These are phyloP conservation scores for Trissoscelio sp. DNA, from an alignment of 2,888 invertebrate species.

Conservation along the genomic window DNA sequence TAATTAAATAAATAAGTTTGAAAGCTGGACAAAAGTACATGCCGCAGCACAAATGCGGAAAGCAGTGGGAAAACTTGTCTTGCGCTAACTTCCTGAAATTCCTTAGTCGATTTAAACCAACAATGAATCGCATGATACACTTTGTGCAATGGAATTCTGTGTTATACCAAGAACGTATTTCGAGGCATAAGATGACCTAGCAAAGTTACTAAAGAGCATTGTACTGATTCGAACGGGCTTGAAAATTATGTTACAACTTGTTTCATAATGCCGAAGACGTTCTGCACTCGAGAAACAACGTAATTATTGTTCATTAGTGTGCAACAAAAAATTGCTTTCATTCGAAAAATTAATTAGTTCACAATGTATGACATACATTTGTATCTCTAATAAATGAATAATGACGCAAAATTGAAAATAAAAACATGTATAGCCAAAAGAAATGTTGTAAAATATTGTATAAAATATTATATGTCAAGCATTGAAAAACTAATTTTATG, in stretches of 20 bases:
- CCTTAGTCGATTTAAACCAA: conserved; percentile 61
- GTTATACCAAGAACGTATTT: conserved; percentile 61
- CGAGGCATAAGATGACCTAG: conserved; percentile 54
- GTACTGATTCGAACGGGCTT: conserved; percentile 49
- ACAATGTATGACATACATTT: no score
- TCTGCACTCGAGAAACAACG: background rate
- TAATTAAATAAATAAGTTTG: conserved; percentile 62
- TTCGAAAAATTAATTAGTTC: no score
- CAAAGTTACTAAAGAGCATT: conserved; percentile 60
- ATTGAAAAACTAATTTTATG: no score
- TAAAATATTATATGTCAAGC: no score
- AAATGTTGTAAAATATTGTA: no score
- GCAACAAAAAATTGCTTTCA: no score
- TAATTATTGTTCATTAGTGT: conserved; percentile 13
- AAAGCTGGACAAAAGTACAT: conserved; percentile 44
- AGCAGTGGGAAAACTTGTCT: conserved; percentile 59
- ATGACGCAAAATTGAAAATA: no score
- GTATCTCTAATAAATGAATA: no score
- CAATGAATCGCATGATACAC: conserved; percentile 64
- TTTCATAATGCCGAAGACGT: conserved; percentile 28
- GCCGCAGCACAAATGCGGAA: conserved; percentile 26
- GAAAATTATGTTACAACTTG: conserved; percentile 50
- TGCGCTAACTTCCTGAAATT: conserved; percentile 56
- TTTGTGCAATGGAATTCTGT: conserved; percentile 59
- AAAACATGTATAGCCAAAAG: no score